A percentile compares a stretch with the other conserved stretches of the same genome.
These are phyloP conservation scores for Melolontha melolontha DNA, from an alignment of 2,888 invertebrate genomes.

Conservation along the genomic window DNA sequence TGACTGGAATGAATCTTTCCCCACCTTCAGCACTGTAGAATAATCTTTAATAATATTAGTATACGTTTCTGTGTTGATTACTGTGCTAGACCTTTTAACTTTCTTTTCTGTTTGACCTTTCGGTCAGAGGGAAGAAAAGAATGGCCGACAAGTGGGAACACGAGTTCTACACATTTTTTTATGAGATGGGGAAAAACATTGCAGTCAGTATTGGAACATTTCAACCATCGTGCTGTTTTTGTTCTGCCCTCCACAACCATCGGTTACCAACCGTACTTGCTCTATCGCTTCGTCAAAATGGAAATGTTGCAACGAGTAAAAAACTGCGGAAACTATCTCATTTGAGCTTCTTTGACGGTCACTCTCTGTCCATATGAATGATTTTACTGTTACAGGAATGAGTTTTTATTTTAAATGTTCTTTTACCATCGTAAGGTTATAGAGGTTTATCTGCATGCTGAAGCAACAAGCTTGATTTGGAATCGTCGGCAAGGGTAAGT, in stretches of 20 bases:
- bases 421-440: conserved; percentile 1
- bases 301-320: neutral
- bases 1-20: conserved; percentile 33
- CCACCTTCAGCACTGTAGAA: conserved; percentile 43
- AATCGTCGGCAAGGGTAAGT: too few species aligned
- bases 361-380: too few species aligned
- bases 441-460: neutral
- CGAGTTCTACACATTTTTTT: conserved; percentile 16
- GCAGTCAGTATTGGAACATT: conserved; percentile 10
- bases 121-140: conserved; percentile 21
- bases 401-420: neutral
- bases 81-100: neutral
- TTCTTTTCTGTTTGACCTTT: neutral
- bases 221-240: conserved; percentile 1
- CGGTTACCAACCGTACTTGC: too few species aligned
- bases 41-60: conserved; percentile 24
- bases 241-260: too few species aligned
- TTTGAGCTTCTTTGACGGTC: neutral
- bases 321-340: too few species aligned
- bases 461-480: too few species aligned
- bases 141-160: conserved; percentile 13
- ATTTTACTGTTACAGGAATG: conserved; percentile 1
- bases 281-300: too few species aligned
- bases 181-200: conserved; percentile 2
- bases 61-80: conserved; percentile 18